Base-by-base conservation (phyloP, 2,888 invertebrate genomes). In the Dilophus febrilis region DNA sequence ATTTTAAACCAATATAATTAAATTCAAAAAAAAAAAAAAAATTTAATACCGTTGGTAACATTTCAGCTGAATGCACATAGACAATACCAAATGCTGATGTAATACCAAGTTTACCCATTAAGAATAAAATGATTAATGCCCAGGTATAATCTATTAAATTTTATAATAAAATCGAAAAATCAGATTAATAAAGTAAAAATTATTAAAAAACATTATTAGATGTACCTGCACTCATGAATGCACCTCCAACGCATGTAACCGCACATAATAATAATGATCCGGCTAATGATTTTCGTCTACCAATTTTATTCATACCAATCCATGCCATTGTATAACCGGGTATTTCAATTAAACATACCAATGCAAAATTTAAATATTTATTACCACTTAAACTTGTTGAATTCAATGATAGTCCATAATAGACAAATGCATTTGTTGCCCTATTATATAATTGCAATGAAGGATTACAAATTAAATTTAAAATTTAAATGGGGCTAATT, bases 341-440 rank as follows among this genome's bases (percentile, higher is more conserved):
- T 46, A 73, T 71, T 55, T 74, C 72, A 7, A 72, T 59, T 12
- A 73, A 53, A 44, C 71, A 69, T 2, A 73, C 73, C 22, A 75
- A 52, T 10, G 72, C 64, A 52, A 77, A 79, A 56, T 77, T 79
- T 2, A 73, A 44, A 52, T 77, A 77, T 54, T 76, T 75, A 51
- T 77, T 71, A 11, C 77, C 77, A 41, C 71, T 71, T 43, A 79
- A 63, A 37, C 67, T 70, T 1, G 73, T 74, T 1, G 77, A 69
- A 52, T 74, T 77, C 18, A 78, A 57, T 0, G 76, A 75, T 22
- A 79, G 58, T 1, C 78, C 79, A 50, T 77, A 79, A 50, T 70
- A 79, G 4, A 78, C 73, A 43, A 77, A 73, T 1, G 75, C 72
- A 51, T 72, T 76, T 3, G 75, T 69, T 17, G 68, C 65, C 75